Evolutionary conservation across 1,140 invertebrate species (phyloP), one percentile per base, ranked within the genome.

Genomic region (Melitaea cinxia): DNA sequence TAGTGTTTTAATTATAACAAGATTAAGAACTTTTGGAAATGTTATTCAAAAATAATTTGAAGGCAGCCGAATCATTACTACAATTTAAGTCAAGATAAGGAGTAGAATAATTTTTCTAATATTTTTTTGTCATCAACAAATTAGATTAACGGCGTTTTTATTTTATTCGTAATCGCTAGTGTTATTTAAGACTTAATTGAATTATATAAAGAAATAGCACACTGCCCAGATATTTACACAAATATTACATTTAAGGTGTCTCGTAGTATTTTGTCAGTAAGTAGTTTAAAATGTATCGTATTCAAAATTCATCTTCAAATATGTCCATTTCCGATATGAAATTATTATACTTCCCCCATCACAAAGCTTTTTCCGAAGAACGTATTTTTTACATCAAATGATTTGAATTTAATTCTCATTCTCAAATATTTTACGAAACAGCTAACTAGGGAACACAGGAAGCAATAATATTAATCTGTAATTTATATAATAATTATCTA

Each of bases 401-500:
- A 15, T 26, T 57, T 56, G 45, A 14, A 45, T 39, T 21, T 17
- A 42, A 45, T 28, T 57, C 33, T 42, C 54, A 42, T 28, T 70
- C 69, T 72, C 63, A 59, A 72, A 65, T 68, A 61, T 57, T 73
- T 45, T 56, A 68, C 50, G 12, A 68, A 23, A 74, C 59, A 72
- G 56, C 53, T 45, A 66, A 58, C 54, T 63, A 72, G 54, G 70
- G 50, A 70, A 74, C 65, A 72, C 59, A 72, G 37, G 67, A 73
- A 82, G 78, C 79, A 82, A 82, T 78, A 78, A 81, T 68, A 66
- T 75, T 69, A 72, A 65, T 72, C 63, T 66, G 71, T 76, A 53
- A 73, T 75, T 73, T 78, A 59, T 76, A 77, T 64, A 71, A 65
- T 73, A 73, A 60, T 72, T 68, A 70, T 61, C 60, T 72, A 69